phyloP scores from a whole-genome alignment of 2,888 invertebrate genomes.

The Dinocampus coccinellae region DNA sequence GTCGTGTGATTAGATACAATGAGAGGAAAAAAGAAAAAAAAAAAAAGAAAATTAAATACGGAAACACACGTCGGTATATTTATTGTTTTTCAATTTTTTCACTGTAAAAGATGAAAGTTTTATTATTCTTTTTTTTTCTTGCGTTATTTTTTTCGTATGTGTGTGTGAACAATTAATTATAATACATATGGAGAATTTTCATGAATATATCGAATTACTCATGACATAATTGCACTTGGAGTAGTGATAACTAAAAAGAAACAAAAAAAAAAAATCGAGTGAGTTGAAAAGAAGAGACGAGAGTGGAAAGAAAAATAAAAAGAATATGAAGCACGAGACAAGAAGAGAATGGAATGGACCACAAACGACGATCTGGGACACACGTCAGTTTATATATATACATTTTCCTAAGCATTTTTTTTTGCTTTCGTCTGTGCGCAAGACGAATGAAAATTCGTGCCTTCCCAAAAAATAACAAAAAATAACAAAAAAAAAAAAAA shows the following conservation, averaged over 20 bases:
- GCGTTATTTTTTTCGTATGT: too few species aligned
- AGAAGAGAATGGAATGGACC: conserved; percentile 21
- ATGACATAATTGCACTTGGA: too few species aligned
- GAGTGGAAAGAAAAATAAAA: not conserved
- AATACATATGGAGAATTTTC: too few species aligned
- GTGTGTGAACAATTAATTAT: too few species aligned
- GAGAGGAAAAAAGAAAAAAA: not conserved
- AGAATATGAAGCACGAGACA: conserved; percentile 10
- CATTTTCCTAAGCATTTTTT: conserved; percentile 31
- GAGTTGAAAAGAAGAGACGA: not conserved
- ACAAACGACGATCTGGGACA: conserved; percentile 29
- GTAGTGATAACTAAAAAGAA: not conserved
- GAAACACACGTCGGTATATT: too few species aligned
- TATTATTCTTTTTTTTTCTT: too few species aligned
- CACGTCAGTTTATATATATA: not conserved
- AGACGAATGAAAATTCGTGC: conserved; percentile 12
- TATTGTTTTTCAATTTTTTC: too few species aligned
- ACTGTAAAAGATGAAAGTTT: too few species aligned
- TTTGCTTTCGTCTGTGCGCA: conserved; percentile 9
- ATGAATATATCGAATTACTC: too few species aligned
- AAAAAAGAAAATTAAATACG: not conserved
- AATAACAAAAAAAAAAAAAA: conserved; percentile 19
- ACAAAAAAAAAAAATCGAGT: not conserved
- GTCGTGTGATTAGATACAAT: too few species aligned
- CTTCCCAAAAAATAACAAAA: too few species aligned